Conservation (phyloP, 2,888 invertebrate genomes). For the Agrochola lychnidis region DNA sequence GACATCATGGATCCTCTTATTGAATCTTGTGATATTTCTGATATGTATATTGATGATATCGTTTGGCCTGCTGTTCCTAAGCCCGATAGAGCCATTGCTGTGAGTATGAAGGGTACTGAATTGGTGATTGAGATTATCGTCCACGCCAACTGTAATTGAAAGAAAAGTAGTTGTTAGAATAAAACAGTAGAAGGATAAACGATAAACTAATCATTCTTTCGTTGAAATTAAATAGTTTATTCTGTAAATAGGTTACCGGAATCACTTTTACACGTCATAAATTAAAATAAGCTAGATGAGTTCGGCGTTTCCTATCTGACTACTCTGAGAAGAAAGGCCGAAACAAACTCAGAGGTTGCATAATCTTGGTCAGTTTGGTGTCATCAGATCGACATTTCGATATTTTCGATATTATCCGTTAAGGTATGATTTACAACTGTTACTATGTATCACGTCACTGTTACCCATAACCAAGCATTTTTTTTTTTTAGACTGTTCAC, state of each 20-base stretch:
- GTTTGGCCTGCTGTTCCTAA: constrained; percentile 81
- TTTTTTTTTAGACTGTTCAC: not conserved
- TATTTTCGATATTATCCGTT: not conserved
- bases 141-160: constrained; percentile 76
- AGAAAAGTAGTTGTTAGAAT: not conserved
- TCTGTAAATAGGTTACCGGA: too few relatives aligned
- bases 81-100: constrained; percentile 74
- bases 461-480: not conserved
- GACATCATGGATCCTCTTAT: constrained; percentile 80
- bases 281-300: too few relatives aligned
- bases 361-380: too few relatives aligned
- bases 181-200: not conserved
- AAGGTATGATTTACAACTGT: not conserved
- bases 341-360: too few relatives aligned
- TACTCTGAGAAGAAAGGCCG: too few relatives aligned
- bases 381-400: not conserved
- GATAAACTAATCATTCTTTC: not conserved
- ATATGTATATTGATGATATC: constrained; percentile 79
- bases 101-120: constrained; percentile 73
- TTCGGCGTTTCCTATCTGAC: too few relatives aligned
- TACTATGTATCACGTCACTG: not conserved
- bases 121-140: constrained; percentile 73
- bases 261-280: too few relatives aligned
- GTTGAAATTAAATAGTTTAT: too few relatives aligned
- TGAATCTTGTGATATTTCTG: constrained; percentile 81